Evolutionary conservation across 2,888 invertebrate species (phyloP).

Genomic region (Trichogramma evanescens): DNA sequence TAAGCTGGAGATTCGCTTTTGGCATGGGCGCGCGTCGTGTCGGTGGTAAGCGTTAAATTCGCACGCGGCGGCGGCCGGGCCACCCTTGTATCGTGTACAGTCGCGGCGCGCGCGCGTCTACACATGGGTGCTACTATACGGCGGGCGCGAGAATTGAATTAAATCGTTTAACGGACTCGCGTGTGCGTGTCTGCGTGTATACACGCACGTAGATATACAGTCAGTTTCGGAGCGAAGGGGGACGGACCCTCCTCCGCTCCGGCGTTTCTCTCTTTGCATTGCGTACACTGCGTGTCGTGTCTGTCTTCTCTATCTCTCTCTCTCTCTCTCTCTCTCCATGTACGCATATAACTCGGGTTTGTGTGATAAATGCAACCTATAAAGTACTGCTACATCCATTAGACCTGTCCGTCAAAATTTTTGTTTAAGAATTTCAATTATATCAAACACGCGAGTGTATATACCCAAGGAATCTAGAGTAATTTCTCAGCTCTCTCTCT

Average conservation of each 20-base stretch:
- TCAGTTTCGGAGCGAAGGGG: constrained; percentile 28
- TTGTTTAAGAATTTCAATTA: constrained; percentile 19
- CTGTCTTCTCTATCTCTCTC: too few species aligned
- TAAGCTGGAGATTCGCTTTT: too few species aligned
- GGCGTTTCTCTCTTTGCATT: too few species aligned
- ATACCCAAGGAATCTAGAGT: too few species aligned
- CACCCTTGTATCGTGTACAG: background rate
- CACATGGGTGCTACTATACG: background rate
- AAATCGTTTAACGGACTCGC: constrained; percentile 46
- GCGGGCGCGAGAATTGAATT: constrained; percentile 38
- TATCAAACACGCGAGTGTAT: background rate
- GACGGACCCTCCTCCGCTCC: constrained; percentile 21
- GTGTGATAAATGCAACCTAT: constrained; percentile 6
- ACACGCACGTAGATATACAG: too few species aligned
- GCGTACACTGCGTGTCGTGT: too few species aligned
- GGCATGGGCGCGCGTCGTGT: too few species aligned
- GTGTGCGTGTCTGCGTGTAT: constrained; percentile 16
- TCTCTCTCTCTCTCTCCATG: background rate
- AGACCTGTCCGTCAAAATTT: constrained; percentile 18
- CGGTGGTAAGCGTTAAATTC: constrained; percentile 13
- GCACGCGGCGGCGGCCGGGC: background rate
- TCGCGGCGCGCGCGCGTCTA: background rate
- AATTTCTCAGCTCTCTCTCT: too few species aligned
- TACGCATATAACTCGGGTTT: background rate
- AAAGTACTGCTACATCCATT: constrained; percentile 8